Evolutionary conservation across 2,113 vertebrate genomes (phyloP).

Genomic region (Rhinichthys klamathensis): DNA sequence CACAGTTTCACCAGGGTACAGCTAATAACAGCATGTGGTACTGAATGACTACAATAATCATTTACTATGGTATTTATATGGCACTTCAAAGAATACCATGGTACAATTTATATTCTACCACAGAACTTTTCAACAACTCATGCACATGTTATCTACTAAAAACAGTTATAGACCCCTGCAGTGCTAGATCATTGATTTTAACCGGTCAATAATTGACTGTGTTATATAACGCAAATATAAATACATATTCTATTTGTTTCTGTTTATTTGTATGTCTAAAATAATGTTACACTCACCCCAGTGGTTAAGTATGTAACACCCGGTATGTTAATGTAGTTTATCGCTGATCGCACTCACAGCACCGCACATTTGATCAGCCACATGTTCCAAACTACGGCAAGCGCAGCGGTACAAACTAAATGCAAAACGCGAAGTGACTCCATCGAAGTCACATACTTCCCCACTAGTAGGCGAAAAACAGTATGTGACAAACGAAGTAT

Average conservation of each 20-base stretch:
- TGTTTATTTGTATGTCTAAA: neutral
- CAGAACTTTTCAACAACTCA: neutral
- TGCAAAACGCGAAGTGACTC: neutral
- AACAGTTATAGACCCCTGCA: neutral
- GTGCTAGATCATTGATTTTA: neutral
- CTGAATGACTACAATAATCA: neutral
- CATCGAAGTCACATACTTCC: no score
- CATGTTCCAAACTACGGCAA: conserved; percentile 48
- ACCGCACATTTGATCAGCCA: neutral
- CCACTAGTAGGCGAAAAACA: no score
- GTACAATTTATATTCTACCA: neutral
- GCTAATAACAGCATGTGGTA: neutral
- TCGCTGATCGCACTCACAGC: neutral
- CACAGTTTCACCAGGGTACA: neutral
- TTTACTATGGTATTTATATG: neutral
- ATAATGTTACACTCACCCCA: neutral
- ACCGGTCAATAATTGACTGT: neutral
- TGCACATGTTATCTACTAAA: neutral
- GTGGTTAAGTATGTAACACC: neutral
- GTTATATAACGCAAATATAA: neutral
- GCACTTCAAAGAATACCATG: neutral
- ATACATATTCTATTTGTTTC: neutral
- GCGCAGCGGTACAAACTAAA: conserved; percentile 7
- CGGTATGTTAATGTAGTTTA: neutral
- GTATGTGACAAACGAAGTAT: no score